Conservation (phyloP, 1,140 invertebrate species). For the Trichonephila clavata region DNA sequence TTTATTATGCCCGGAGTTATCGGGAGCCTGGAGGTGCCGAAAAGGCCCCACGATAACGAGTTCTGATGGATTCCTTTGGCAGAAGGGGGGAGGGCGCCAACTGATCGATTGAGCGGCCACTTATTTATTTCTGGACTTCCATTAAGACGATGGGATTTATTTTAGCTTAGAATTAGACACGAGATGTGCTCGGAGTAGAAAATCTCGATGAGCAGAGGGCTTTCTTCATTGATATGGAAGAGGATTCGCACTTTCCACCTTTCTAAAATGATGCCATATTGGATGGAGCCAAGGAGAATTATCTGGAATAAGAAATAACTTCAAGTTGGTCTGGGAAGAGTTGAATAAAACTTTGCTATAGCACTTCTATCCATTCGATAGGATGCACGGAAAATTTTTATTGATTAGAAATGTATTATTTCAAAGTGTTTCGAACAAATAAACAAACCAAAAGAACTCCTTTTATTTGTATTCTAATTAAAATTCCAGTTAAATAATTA, state of each 20-base stretch:
- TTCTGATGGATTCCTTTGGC: constrained; percentile 73
- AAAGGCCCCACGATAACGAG: constrained; percentile 72
- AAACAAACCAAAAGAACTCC: no score
- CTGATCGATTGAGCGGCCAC: constrained; percentile 68
- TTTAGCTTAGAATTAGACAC: constrained; percentile 49
- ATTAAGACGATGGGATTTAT: constrained; percentile 63
- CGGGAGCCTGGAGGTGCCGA: constrained; percentile 61
- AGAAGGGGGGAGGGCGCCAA: not conserved
- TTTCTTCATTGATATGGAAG: constrained; percentile 13
- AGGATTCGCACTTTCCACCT: not conserved
- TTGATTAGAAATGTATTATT: no score
- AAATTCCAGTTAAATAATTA: no score
- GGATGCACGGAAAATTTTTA: no score
- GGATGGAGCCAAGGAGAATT: not conserved
- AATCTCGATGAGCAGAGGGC: not conserved
- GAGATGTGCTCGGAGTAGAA: not conserved
- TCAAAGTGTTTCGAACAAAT: no score
- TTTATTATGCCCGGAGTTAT: constrained; percentile 73
- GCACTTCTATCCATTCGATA: no score
- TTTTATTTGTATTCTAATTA: no score
- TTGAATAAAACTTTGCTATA: not conserved
- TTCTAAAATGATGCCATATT: not conserved
- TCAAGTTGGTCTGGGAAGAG: not conserved
- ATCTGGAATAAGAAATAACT: not conserved
- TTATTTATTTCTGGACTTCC: constrained; percentile 71